Base-by-base conservation (phyloP, 2,888 invertebrate species). In the Slavum lentiscoides region DNA sequence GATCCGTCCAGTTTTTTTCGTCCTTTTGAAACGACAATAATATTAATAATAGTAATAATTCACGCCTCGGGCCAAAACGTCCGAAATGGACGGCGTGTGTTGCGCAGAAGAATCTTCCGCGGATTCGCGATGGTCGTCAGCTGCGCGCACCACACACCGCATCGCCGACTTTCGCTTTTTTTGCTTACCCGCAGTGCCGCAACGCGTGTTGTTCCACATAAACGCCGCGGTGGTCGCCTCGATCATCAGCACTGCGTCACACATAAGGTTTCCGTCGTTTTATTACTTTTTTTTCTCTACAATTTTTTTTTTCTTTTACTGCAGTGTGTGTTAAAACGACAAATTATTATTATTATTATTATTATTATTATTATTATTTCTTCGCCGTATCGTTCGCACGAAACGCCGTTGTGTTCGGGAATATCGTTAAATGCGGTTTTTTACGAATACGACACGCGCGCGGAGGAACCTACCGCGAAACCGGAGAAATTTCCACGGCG, bases 141-240 rank as follows among this genome's bases (percentile, higher is more conserved):
- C 30, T 30, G 30, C 30, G 30, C 30, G 30, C 30, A 30, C 11
- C 43, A 53, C 30, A 4, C 30, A 30, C 11, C 43, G 64, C 30
- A 4, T 53, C 49, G 23, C 23, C 19, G 75, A 75, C 75, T 76
- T 76, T 76, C 75, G 68, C 68, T 76, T 76, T 76, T 68, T 23
- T 59, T 37, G 5, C 13, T 30, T 37, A 13, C 37, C 55, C 75
- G 39, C 21, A 17, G 39, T 55, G 19, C 43, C 30, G 30, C 30
- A 30, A 30, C 30, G 30, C 30, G 30, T 4, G 30, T 30, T 1
- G 30, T 30, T 4, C 30, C 30, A 30, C 30, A 30, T 30, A 30
- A 30, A 30, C 30, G 30, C 30, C 30, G 1, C 30, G 30, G 30
- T 30, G 30, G 2, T 30, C 4, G 2, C 4, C 30, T 1, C 30